Evolutionary conservation across 1,140 invertebrate genomes (phyloP).

Genomic region (Centruroides vittatus): DNA sequence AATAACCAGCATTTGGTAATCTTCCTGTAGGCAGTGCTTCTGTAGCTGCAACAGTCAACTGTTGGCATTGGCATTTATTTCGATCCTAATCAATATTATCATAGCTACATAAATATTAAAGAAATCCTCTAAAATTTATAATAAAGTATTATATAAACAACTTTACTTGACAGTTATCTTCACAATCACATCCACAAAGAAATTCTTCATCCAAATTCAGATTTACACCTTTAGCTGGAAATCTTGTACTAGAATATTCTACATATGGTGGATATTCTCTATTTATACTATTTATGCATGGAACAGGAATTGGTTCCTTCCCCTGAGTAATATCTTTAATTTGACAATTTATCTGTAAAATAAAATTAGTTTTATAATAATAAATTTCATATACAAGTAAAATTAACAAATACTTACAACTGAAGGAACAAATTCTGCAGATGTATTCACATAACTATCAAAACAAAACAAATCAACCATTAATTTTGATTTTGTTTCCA

Average conservation of each 20-base stretch:
- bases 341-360: constrained; percentile 7
- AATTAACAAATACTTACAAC: no score
- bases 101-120: no score
- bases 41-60: no score
- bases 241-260: constrained; percentile 67
- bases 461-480: constrained; percentile 84
- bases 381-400: no score
- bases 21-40: no score
- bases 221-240: constrained; percentile 62
- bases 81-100: no score
- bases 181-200: constrained; percentile 78
- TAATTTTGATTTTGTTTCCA: constrained; percentile 49
- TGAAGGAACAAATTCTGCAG: no score
- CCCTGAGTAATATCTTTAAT: constrained; percentile 52
- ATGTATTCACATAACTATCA: constrained; percentile 33
- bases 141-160: no score
- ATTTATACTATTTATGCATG: constrained; percentile 81
- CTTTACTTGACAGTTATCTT: constrained; percentile 67
- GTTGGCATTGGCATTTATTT: no score
- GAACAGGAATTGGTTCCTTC: constrained; percentile 71
- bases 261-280: constrained; percentile 62
- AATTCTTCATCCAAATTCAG: constrained; percentile 75
- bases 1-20: no score
- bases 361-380: background rate
- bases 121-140: no score